A percentile compares a stretch with the other conserved stretches of the same genome.
Conservation (phyloP, 2,113 vertebrate genomes). For the Campylomormyrus tamandua region DNA sequence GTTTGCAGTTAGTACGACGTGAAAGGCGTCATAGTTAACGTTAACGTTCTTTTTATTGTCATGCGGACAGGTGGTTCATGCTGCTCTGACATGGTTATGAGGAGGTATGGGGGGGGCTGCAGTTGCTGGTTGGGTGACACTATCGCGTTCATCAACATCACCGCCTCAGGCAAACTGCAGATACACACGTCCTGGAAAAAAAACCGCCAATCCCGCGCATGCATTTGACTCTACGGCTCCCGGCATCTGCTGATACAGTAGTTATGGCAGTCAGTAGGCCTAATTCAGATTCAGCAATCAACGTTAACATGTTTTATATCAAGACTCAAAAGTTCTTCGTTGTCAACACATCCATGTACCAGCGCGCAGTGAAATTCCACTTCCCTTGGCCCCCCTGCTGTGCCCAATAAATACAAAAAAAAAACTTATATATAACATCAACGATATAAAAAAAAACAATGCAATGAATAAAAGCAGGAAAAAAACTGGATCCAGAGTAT, state of each 20-base stretch:
- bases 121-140: neutral
- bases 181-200: neutral
- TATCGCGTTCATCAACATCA: neutral
- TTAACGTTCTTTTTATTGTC: neutral
- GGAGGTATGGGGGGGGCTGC: neutral
- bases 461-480: neutral
- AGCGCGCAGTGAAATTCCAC: no score
- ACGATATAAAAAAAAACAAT: neutral
- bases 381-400: no score
- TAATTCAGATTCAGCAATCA: neutral
- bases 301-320: neutral
- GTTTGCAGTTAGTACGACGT: neutral
- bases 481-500: neutral
- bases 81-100: neutral
- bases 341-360: neutral
- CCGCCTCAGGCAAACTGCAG: neutral
- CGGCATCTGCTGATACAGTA: neutral
- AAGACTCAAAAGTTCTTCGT: neutral
- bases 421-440: neutral
- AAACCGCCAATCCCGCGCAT: neutral
- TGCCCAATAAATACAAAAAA: neutral
- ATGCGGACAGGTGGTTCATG: neutral
- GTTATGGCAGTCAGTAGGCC: neutral
- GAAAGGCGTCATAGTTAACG: neutral
- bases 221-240: neutral